Evolutionary conservation across 2,888 invertebrate genomes (phyloP).

Genomic region (Cenopis cana): DNA sequence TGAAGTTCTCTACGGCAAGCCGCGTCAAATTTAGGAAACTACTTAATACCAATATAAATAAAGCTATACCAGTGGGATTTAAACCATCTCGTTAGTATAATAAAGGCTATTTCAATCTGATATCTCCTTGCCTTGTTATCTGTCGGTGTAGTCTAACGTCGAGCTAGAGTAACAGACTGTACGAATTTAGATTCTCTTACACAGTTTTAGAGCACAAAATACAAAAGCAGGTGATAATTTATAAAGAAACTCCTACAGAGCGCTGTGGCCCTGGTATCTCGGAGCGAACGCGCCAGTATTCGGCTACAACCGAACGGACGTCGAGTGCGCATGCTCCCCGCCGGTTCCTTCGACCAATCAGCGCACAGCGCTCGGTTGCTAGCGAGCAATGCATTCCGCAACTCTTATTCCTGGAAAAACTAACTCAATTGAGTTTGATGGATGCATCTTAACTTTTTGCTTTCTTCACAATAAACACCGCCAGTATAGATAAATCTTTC

Average conservation of each 20-base stretch:
- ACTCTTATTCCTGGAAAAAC: conserved; percentile 52
- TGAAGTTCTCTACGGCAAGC: conserved; percentile 63
- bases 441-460: conserved; percentile 32
- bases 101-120: conserved; percentile 59
- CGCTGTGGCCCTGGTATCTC: conserved; percentile 82
- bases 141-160: conserved; percentile 69
- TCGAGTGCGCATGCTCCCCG: conserved; percentile 82
- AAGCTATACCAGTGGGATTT: conserved; percentile 45
- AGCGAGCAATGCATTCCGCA: conserved; percentile 55
- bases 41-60: conserved; percentile 63
- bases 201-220: conserved; percentile 52
- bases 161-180: conserved; percentile 51
- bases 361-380: conserved; percentile 64
- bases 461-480: conserved; percentile 27
- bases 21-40: conserved; percentile 78
- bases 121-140: conserved; percentile 64
- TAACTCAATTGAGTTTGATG: conserved; percentile 47
- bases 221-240: conserved; percentile 39
- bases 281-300: conserved; percentile 83
- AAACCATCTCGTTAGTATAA: conserved; percentile 38
- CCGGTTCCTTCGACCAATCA: conserved; percentile 75
- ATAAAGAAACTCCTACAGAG: conserved; percentile 75
- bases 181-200: conserved; percentile 51
- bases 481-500: conserved; percentile 16
- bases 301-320: conserved; percentile 75